Conservation (phyloP, 2,888 invertebrate genomes). For the Philhelius pedissequus region DNA sequence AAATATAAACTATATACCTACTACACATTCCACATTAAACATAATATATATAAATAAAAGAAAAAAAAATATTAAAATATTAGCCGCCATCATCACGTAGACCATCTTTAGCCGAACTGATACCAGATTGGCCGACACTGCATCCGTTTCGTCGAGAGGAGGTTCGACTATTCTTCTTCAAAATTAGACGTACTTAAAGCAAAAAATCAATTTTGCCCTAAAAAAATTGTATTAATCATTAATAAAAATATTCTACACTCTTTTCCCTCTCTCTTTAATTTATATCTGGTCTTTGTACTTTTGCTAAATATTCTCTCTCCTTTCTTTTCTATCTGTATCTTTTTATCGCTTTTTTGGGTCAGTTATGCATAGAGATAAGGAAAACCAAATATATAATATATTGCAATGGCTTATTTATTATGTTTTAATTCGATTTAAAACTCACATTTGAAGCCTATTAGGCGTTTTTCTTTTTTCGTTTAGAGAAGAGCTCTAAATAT, state of each 20-base stretch:
- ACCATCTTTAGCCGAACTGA: constrained; percentile 95
- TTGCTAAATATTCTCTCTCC: background rate
- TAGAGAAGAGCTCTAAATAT: too few relatives aligned
- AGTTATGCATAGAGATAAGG: too few relatives aligned
- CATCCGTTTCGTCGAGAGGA: constrained; percentile 82
- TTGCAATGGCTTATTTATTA: too few relatives aligned
- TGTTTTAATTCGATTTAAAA: too few relatives aligned
- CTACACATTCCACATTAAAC: constrained; percentile 32
- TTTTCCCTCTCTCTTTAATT: background rate
- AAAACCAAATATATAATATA: too few relatives aligned
- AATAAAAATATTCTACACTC: background rate
- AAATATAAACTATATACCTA: constrained; percentile 17
- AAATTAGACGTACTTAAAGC: constrained; percentile 69
- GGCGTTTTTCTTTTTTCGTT: too few relatives aligned
- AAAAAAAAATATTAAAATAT: constrained; percentile 42
- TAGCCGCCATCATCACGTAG: constrained; percentile 83
- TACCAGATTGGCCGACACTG: constrained; percentile 95
- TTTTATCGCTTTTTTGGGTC: too few relatives aligned
- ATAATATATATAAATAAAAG: constrained; percentile 24
- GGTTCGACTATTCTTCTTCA: constrained; percentile 83
- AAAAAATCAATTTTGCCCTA: background rate
- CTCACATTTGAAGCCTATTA: too few relatives aligned
- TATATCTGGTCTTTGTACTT: background rate
- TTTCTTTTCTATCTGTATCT: background rate
- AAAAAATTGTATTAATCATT: background rate